Evolutionary conservation across 2,797 vertebrate genomes (phyloP), one percentile per base, ranked within the genome.

Genomic region (Poeciliopsis turneri): DNA sequence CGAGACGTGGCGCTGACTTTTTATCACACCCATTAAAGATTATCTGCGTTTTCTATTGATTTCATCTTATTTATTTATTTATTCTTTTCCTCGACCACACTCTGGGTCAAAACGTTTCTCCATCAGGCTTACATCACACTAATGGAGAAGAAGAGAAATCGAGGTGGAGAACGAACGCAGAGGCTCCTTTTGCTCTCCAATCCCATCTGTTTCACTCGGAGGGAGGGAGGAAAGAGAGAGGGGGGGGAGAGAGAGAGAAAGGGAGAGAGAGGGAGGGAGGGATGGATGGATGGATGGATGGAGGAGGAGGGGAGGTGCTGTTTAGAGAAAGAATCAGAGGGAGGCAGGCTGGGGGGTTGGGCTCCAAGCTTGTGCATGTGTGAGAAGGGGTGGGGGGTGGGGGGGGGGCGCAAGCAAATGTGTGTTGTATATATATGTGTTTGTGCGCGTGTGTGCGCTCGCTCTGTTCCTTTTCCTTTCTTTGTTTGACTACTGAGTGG

Each of bases 401-500:
- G 87, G 39, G 7, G 82, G 69, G 7, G 49, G 69, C 70, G 77
- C 69, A 87, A 88, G 85, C 88, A 81, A 89, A 86, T 84, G 87
- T 90, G 85, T 92, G 87, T 92, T 91, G 88, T 88, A 64, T 64
- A 75, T 88, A 78, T 85, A 74, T 86, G 64, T 81, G 82, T 84
- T 83, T 85, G 41, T 85, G 82, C 79, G 85, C 72, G 84, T 46
- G 91, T 83, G 88, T 81, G 86, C 64, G 74, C 79, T 91, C 64
- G 87, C 92, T 93, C 93, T 94, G 93, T 93, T 95, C 94, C 93
- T 95, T 70, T 95, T 95, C 89, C 93, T 95, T 95, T 95, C 95
- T 96, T 96, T 96, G 96, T 96, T 95, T 96, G 96, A 96, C 93
- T 95, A 94, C 93, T 95, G 94, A 95, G 94, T 93, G 93, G 91